A percentile compares a stretch with the other conserved stretches of the same genome.
These are phyloP conservation scores for Hylomyscus alleni DNA, from an alignment of 2,797 vertebrate species.

Conservation along the genomic window DNA sequence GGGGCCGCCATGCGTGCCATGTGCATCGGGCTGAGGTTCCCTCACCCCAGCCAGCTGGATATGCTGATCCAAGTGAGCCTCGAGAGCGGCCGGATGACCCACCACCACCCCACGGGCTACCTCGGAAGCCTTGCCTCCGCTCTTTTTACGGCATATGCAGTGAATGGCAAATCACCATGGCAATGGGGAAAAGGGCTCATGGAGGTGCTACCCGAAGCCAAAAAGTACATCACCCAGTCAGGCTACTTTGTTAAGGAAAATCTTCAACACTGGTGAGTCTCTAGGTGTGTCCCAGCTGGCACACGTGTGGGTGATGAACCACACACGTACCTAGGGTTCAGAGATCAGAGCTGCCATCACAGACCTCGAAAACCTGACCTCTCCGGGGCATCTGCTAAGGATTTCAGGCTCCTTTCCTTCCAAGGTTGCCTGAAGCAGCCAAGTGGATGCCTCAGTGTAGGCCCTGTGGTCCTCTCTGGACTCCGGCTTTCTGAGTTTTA, in stretches of 20 bases:
- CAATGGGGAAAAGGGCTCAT: constrained; percentile 90
- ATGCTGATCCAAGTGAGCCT: constrained; percentile 90
- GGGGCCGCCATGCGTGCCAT: constrained; percentile 93
- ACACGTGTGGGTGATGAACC: not conserved
- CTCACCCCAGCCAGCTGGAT: constrained; percentile 81
- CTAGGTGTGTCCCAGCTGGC: not conserved
- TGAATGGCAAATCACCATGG: constrained; percentile 82
- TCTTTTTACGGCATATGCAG: constrained; percentile 90
- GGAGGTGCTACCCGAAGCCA: constrained; percentile 87
- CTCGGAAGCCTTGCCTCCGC: constrained; percentile 90
- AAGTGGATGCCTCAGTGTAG: not conserved
- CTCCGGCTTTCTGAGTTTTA: not conserved
- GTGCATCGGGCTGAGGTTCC: constrained; percentile 92
- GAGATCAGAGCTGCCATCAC: not conserved
- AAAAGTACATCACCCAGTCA: constrained; percentile 84
- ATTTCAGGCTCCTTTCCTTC: not conserved
- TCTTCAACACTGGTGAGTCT: constrained; percentile 90
- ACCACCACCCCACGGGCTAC: constrained; percentile 93
- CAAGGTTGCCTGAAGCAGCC: not conserved
- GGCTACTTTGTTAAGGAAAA: constrained; percentile 90
- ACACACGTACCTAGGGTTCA: accelerated
- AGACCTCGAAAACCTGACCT: not conserved
- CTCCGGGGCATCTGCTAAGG: not conserved
- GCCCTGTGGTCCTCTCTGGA: not conserved
- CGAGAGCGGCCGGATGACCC: constrained; percentile 93